Base-by-base conservation (phyloP, 2,113 vertebrate species). In the Lates calcarifer region DNA sequence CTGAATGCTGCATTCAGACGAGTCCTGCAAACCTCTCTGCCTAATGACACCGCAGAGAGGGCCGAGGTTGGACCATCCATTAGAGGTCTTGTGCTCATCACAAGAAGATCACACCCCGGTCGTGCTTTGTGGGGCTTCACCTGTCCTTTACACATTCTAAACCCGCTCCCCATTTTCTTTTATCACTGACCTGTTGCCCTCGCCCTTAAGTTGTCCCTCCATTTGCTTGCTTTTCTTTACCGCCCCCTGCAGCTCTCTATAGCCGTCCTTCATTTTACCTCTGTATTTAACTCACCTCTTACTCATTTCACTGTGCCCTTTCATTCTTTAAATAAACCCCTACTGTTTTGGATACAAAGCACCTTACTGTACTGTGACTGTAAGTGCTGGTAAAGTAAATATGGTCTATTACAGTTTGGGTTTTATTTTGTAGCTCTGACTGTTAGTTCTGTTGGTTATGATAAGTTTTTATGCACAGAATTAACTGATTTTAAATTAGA, bases 11-110 rank as follows among this genome's bases (percentile, higher is more conserved):
- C 78, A 82, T 89, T 90, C 70, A 88, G 82, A 85, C 82, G 64
- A 63, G 75, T 85, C 77, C 63, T 53, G 66, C 73, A 81, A 73
- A 90, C 62, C 87, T 86, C 61, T 79, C 85, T 65, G 70, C 78
- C 78, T 93, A 90, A 92, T 90, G 90, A 87, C 85, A 84, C 82
- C 4, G 84, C 84, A 77, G 75, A 81, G 60, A 76, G 76, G 79
- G 86, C 86, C 15, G 66, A 63, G 81, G 77, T 18, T 56, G 80
- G 63, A 26, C 58, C 87, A 93, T 93, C 84, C 78, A 86, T 92
- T 88, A 89, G 74, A 71, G 77, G 45, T 49, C 74, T 64, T 1
- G 26, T 20, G 15, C 74, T 85, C 84, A 72, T 81, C 75, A 20
- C 68, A 15, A n/a, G 63, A 37, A 31, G 82, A 70, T 82, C 74